Evolutionary conservation across 92 coral and sea anemone species (phyloP), one percentile per base, ranked within the genome.

Genomic region (Nematostella vectensis): DNA sequence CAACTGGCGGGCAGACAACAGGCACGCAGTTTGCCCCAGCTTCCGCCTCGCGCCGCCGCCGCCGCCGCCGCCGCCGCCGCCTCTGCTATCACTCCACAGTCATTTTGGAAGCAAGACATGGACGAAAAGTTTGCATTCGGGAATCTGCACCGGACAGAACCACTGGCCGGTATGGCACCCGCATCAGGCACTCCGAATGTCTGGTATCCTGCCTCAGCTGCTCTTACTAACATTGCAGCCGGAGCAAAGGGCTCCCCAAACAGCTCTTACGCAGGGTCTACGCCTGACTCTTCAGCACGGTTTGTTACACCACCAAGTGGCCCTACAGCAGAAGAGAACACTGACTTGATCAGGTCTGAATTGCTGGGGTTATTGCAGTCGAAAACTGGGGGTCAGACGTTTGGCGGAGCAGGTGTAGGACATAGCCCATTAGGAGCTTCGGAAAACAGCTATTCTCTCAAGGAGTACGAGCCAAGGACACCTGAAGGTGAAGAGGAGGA

Each of bases 71-170:
- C 74, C 18, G 49, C 21, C 17, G n/a, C 55, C 6, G 63, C 61
- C 37, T 48, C 67, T 11, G 51, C 22, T 8, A 55, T 39, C 25
- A 50, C 76, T 25, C 82, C 74, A 25, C 74, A 56, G 58, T 52
- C 60, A 29, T 80, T 80, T 27, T 85, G 95, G 95, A 83, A 82
- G 51, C 85, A 77, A 30, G 51, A 29, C 63, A 71, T 20, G 26
- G 71, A 59, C 44, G 80, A 59, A 47, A 65, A 62, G 30, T 63
- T 62, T 47, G 63, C 43, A 60, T 76, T 76, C 45, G 74, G 80
- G 0, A 74, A 64, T 47, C 62, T 63, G 36, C 72, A 63, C 28
- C 36, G 56, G 18, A 64, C 52, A 11, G 76, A 63, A 30, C 77
- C 82, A n/a, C 62, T 68, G 20, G 80, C 68, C 39, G 95, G 84